Base-by-base conservation (phyloP, 2,797 vertebrate species). In the Australoheros facetus region DNA sequence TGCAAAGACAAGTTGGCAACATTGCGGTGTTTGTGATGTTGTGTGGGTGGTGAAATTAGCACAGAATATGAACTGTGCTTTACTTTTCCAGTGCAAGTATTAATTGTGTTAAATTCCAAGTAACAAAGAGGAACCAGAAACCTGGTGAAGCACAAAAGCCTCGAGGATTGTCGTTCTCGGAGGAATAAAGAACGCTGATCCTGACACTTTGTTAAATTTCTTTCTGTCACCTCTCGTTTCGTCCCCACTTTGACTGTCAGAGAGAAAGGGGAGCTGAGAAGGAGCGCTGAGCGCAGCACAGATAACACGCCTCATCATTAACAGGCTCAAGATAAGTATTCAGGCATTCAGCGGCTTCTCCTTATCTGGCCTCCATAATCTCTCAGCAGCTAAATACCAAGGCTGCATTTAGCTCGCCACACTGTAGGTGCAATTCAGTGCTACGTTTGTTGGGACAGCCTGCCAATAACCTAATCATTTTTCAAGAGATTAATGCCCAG, bases 251-350 rank as follows among this genome's bases (percentile, higher is more conserved):
- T 91, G 88, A 90, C 78, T 88, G 88, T 78, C 78, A 75, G 78
- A 69, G 70, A 64, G 70, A 77, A 60, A 71, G 60, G 13, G 58
- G 71, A 77, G 87, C 75, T 14, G 73, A 73, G 69, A 78, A 66
- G 66, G 78, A 90, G 86, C 78, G 89, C 90, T 93, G 92, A 95
- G 92, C 88, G 5, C 82, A 91, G 90, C 92, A 90, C 87, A 91
- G 95, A 95, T 95, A 94, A 92, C 89, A 75, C 84, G 69, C 87
- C 90, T 85, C 87, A 86, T 94, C 91, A 89, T 91, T 90, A 91
- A 86, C 32, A 23, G 64, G 12, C 89, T 93, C 82, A 82, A 79
- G 92, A 95, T 95, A 95, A 95, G 92, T 92, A 91, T 94, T 94
- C 89, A 87, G 85, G 85, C 87, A 81, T 88, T 92, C 89, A 83